phyloP scores from a whole-genome alignment of 2,797 vertebrate genomes.

The Micropoecilia bifurca region DNA sequence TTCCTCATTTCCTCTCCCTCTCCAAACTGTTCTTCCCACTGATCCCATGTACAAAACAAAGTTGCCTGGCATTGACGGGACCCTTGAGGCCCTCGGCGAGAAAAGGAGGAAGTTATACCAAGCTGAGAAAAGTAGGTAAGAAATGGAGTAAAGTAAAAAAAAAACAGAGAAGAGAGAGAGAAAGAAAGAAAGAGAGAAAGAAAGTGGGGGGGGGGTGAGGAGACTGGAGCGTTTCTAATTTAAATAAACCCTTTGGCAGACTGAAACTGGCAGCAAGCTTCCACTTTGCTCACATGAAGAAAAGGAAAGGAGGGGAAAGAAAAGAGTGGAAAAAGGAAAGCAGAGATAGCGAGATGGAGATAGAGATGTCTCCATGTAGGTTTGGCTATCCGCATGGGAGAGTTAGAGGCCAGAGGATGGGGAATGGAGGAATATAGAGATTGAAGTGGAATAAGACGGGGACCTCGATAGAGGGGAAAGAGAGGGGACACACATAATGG shows the following conservation, averaged over 20 bases:
- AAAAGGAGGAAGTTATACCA: constrained; percentile 71
- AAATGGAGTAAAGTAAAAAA: constrained; percentile 54
- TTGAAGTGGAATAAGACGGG: constrained; percentile 70
- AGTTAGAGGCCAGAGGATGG: constrained; percentile 65
- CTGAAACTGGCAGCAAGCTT: constrained; percentile 86
- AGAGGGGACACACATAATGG: constrained; percentile 68
- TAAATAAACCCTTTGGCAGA: constrained; percentile 87
- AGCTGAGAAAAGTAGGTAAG: constrained; percentile 58
- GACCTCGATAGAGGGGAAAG: constrained; percentile 57
- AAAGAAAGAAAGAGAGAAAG: constrained; percentile 16
- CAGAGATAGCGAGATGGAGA: constrained; percentile 73
- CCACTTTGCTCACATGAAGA: constrained; percentile 78
- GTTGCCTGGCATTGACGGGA: constrained; percentile 78
- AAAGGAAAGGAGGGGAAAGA: constrained; percentile 74
- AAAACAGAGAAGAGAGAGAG: constrained; percentile 22
- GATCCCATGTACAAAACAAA: constrained; percentile 80
- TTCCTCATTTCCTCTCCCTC: constrained; percentile 73
- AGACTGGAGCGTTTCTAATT: constrained; percentile 85
- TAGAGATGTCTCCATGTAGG: constrained; percentile 73
- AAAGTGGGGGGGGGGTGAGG: constrained; percentile 55
- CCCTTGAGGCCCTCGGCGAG: constrained; percentile 69
- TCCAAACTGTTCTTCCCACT: constrained; percentile 60
- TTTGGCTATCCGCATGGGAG: constrained; percentile 74
- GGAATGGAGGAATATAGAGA: constrained; percentile 61
- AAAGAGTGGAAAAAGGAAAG: constrained; percentile 68